Base-by-base conservation (phyloP, 2,888 invertebrate species). In the Hymenopus coronatus region DNA sequence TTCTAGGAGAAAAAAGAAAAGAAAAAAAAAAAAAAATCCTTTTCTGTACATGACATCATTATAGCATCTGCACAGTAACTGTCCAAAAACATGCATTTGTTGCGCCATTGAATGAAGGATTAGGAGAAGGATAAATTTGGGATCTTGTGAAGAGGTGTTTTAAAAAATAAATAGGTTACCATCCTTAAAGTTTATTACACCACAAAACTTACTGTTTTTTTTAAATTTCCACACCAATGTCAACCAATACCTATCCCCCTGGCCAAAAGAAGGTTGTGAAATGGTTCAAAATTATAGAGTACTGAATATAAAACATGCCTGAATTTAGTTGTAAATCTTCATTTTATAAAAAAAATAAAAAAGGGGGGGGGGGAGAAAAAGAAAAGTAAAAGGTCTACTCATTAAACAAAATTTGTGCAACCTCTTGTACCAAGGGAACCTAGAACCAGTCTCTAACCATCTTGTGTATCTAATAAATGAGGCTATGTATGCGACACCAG, bases 101-200 rank as follows among this genome's bases (percentile, higher is more conserved):
- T 6, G 8, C 4, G 30, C 30, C 33, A 33, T 8, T 40, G 12
- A 12, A 40, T 12, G 12, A 40, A 40, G 40, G 40, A 40, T 40
- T 40, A 40, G 40, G 40, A 12, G 1, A 40, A 40, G 40, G 40
- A 40, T 12, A 12, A 12, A 40, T 40, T 40, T 40, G 12, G 12
- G 12, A 0, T 40, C 1, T 40, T 40, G 20, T 70, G 54, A 25
- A 25, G 25, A 20, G 15, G 20, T 70, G 20, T 20, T 70, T 20
- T 3, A 87, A 82, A 3, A 9, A 87, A 28, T 33, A 87, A 27
- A 86, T 81, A 12, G 8, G 82, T 82, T 87, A 87, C 87, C 87
- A 87, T 82, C 87, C 87, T 87, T 87, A 87, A 85, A 40, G 25
- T 88, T 88, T 88, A 88, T 88, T 88, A 88, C 88, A 88, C 84